phyloP scores from a whole-genome alignment of 2,113 vertebrate species.

The Oenanthe oenanthe region DNA sequence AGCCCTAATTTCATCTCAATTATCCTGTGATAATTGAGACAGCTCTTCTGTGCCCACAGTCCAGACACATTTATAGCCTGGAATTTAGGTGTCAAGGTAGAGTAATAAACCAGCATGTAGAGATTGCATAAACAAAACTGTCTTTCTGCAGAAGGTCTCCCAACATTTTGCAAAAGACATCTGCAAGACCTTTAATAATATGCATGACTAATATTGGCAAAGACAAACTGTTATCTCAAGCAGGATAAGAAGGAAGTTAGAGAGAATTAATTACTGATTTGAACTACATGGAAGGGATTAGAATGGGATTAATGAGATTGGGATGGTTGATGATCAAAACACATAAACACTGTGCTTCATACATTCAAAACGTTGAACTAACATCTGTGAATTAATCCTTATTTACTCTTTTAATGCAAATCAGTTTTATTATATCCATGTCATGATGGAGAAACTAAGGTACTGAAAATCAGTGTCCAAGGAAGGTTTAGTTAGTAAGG shows the following conservation, averaged over 20 bases:
- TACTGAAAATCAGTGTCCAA: not conserved
- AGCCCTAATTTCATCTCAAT: not conserved
- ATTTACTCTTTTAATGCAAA: not conserved
- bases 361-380: not conserved
- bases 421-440: not conserved
- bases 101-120: not conserved
- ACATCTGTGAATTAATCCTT: conserved; percentile 23
- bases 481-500: not conserved
- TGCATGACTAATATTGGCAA: conserved; percentile 26
- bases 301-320: conserved; percentile 14
- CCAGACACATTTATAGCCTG: not conserved
- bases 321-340: not conserved
- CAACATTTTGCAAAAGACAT: not conserved
- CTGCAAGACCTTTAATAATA: not conserved
- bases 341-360: not conserved
- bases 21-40: not conserved
- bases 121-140: not conserved
- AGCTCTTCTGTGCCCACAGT: not conserved
- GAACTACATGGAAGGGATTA: not conserved
- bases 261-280: not conserved
- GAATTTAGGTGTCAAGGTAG: not conserved
- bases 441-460: not conserved
- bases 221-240: not conserved
- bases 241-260: not conserved
- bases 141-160: not conserved